Evolutionary conservation across 2,797 vertebrate genomes (phyloP).

Genomic region (Amblyopsis hoosieri): DNA sequence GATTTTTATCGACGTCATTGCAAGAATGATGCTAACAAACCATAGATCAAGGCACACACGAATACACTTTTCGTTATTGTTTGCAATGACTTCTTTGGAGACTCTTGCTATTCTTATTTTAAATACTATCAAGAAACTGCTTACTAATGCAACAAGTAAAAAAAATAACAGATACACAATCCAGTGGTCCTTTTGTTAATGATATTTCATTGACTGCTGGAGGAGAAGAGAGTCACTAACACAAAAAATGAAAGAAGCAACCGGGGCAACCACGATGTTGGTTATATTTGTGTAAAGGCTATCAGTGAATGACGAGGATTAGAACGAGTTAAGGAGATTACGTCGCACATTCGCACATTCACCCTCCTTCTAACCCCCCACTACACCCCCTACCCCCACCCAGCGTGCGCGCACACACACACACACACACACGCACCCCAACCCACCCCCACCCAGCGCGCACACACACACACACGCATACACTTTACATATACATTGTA

Average conservation of each 20-base stretch:
- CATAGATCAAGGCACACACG: background rate
- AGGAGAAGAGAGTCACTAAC: conserved; percentile 81
- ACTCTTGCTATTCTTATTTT: conserved; percentile 49
- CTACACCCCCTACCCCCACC: conserved; percentile 25
- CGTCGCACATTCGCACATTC: conserved; percentile 74
- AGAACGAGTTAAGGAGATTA: conserved; percentile 87
- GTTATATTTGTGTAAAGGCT: conserved; percentile 86
- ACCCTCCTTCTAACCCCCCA: conserved; percentile 20
- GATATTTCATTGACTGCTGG: conserved; percentile 81
- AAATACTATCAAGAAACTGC: conserved; percentile 73
- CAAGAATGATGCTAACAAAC: background rate
- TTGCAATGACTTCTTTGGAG: conserved; percentile 42
- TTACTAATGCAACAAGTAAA: conserved; percentile 62
- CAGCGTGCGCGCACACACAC: conserved; percentile 49
- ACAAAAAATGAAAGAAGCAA: conserved; percentile 82
- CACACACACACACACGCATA: conserved; percentile 16
- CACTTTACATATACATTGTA: conserved; percentile 7
- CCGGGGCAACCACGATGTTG: conserved; percentile 83
- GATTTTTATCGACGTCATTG: background rate
- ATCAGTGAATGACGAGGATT: conserved; percentile 87
- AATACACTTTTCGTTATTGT: conserved; percentile 13
- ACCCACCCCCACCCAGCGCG: conserved; percentile 1
- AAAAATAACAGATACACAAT: conserved; percentile 79
- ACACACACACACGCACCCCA: conserved; percentile 26
- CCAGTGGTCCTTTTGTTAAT: conserved; percentile 71